phyloP scores from a whole-genome alignment of 2,113 vertebrate genomes.

The Xiphorhynchus elegans region DNA sequence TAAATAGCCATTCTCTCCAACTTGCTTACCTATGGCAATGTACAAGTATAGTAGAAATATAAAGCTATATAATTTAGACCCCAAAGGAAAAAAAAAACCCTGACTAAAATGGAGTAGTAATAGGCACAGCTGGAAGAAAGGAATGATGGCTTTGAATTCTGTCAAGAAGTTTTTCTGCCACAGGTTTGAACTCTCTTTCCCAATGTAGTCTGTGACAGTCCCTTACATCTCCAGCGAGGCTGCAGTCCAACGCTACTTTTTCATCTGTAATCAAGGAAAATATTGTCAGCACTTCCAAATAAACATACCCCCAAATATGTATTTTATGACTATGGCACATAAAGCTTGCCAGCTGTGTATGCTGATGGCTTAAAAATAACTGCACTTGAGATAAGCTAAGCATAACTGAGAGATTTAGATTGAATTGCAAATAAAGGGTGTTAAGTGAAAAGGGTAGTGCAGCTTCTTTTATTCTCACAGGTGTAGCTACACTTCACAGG shows the following conservation, averaged over 20 bases:
- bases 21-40: neutral
- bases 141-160: constrained; percentile 71
- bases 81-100: neutral
- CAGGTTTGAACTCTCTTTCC: constrained; percentile 91
- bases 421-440: neutral
- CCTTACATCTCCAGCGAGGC: constrained; percentile 70
- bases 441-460: neutral
- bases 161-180: constrained; percentile 84
- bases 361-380: neutral
- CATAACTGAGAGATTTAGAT: neutral
- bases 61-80: neutral
- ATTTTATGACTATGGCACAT: neutral
- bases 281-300: neutral
- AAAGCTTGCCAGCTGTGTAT: neutral
- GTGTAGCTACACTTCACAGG: neutral
- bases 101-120: constrained; percentile 41
- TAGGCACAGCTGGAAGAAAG: constrained; percentile 24
- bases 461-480: neutral
- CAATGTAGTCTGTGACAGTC: constrained; percentile 83
- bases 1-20: neutral
- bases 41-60: neutral
- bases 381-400: neutral
- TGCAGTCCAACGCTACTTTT: constrained; percentile 76
- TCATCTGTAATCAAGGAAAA: constrained; percentile 79
- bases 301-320: neutral